A percentile compares a stretch with the other conserved stretches of the same genome.
These are phyloP conservation scores for Cyprinodon variegatus DNA, from an alignment of 2,113 vertebrate genomes.

Conservation along the genomic window DNA sequence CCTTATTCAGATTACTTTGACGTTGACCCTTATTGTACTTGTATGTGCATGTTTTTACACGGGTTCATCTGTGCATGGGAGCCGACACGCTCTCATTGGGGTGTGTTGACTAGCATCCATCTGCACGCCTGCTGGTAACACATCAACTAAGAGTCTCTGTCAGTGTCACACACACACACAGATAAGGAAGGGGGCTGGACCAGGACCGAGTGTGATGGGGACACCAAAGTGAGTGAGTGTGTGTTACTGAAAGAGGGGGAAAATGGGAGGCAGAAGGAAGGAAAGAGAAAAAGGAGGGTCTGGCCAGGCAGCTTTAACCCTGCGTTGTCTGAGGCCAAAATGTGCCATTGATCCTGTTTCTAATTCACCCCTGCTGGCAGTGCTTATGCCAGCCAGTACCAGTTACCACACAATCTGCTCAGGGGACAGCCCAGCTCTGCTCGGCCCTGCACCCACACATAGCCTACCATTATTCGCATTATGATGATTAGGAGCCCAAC, in stretches of 20 bases:
- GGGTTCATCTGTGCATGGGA: conserved; percentile 26
- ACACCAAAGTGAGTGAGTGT: conserved; percentile 36
- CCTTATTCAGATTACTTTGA: background rate
- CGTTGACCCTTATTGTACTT: background rate
- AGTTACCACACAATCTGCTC: conserved; percentile 77
- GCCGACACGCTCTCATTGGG: conserved; percentile 58
- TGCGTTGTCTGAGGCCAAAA: conserved; percentile 61
- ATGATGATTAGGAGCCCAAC: conserved; percentile 38
- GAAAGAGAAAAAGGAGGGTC: conserved; percentile 27
- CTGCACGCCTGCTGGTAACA: conserved; percentile 76
- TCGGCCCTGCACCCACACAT: conserved; percentile 43
- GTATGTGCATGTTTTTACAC: background rate
- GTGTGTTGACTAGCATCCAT: conserved; percentile 75
- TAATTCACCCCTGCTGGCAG: conserved; percentile 78
- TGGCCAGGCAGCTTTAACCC: conserved; percentile 78
- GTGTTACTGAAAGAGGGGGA: conserved; percentile 26
- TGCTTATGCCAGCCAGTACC: conserved; percentile 73
- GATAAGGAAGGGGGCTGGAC: conserved; percentile 27
- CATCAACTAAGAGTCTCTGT: conserved; percentile 76
- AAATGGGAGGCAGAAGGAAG: conserved; percentile 26
- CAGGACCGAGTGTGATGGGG: conserved; percentile 9
- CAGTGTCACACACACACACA: conserved; percentile 62
- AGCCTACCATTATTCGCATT: conserved; percentile 32
- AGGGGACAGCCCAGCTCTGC: conserved; percentile 54
- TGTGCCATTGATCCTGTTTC: conserved; percentile 75